A percentile compares a stretch with the other conserved stretches of the same genome.
These are phyloP conservation scores for Erebia epiphron DNA, from an alignment of 2,888 invertebrate species.

Conservation along the genomic window DNA sequence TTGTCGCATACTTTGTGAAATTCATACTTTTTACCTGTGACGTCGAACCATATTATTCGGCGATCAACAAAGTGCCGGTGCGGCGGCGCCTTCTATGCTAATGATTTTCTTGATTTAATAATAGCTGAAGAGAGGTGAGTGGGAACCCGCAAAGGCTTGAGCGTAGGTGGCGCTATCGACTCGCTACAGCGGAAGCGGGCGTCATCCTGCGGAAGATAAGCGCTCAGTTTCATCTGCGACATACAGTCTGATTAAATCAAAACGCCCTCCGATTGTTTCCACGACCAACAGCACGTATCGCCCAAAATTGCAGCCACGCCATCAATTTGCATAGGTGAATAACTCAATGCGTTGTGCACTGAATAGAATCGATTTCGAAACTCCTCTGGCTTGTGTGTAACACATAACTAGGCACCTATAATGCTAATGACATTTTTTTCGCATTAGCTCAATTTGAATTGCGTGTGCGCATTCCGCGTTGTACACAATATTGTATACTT, in stretches of 20 bases:
- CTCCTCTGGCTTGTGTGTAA: conserved; percentile 39
- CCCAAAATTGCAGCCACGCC: conserved; percentile 14
- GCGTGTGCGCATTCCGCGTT: conserved; percentile 68
- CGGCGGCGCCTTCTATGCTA: background rate
- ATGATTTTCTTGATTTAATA: conserved; percentile 18
- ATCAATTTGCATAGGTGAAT: conserved; percentile 27
- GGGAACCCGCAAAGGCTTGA: conserved; percentile 33
- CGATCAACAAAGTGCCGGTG: conserved; percentile 5
- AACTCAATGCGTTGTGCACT: conserved; percentile 28
- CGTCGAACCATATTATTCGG: conserved; percentile 2
- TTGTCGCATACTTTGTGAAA: conserved; percentile 17
- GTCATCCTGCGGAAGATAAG: conserved; percentile 60
- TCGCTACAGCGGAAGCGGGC: conserved; percentile 58
- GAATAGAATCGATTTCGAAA: conserved; percentile 51
- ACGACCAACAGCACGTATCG: background rate
- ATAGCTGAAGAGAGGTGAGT: conserved; percentile 28
- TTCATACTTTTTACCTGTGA: conserved; percentile 10
- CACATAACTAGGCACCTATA: conserved; percentile 40
- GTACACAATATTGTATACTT: conserved; percentile 65
- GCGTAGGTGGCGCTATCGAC: conserved; percentile 57
- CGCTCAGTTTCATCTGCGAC: conserved; percentile 57
- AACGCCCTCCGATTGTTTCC: conserved; percentile 9
- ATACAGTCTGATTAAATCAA: conserved; percentile 19
- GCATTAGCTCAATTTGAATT: conserved; percentile 57
- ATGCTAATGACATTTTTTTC: conserved; percentile 71